Base-by-base conservation (phyloP, 2,797 vertebrate species). In the Synaphobranchus kaupii region DNA sequence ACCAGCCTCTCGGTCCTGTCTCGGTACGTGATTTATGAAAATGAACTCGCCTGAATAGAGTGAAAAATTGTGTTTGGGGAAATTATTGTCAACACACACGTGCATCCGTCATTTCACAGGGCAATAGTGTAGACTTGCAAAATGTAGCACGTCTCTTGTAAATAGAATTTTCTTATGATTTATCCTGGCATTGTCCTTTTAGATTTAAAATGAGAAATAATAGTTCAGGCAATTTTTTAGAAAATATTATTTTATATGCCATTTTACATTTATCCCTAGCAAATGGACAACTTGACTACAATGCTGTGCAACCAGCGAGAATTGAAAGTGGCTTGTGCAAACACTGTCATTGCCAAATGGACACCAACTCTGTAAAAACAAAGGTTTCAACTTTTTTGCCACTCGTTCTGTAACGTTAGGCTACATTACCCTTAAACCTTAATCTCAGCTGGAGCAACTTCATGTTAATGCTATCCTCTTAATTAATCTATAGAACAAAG, bases 311-410 rank as follows among this genome's bases (percentile, higher is more conserved):
- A 4, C 0, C 20, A 54, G 71, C 56, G 25, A 48, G 48, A 60
- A 86, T 44, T 44, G 39, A 81, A 86, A 39, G 34, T 63, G 85
- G 68, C 13, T 52, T 22, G 63, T 58, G 56, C 76, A 34, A n/a
- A 68, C 34, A 81, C 58, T 39, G 48, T 13, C 58, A 34, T 47
- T 17, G 28, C 34, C 54, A 12, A 22, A 86, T 73, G 78, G 31
- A 81, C 34, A 28, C 20, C 9, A n/a, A 54, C 31, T 34, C 48
- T 52, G 48, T 6, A 22, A 56, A 56, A 10, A 66, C 17, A 12
- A 71, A 0, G 66, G 25, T 10, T 76, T 76, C 31, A 39, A 76
- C 31, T 17, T 76, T 34, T 31, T 2, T 68, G 4, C 3, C 25
- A 3, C 25, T 12, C 68, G n/a, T 28, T 13, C 68, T 34, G 31